Conservation (phyloP, 2,888 invertebrate species). For the Mamestra brassicae region DNA sequence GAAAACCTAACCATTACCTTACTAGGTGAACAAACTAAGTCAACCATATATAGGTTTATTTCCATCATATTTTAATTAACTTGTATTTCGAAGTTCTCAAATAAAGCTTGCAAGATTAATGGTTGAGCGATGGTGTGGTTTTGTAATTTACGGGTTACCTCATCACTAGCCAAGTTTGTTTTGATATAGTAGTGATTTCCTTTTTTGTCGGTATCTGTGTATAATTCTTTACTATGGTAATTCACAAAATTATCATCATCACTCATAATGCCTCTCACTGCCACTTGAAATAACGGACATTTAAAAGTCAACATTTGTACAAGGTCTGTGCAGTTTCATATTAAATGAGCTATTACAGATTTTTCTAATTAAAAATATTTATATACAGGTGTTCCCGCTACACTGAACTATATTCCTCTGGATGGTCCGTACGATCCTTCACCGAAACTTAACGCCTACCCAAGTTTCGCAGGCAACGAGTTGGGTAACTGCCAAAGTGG, state of each 20-base stretch:
- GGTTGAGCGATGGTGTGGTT: neutral
- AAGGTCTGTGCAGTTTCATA: neutral
- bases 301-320: neutral
- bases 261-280: neutral
- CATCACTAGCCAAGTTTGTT: slow-evolving; percentile 18
- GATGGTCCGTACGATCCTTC: slow-evolving; percentile 93
- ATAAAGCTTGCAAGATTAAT: slow-evolving; percentile 36
- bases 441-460: slow-evolving; percentile 95
- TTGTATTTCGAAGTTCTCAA: slow-evolving; percentile 30
- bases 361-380: neutral
- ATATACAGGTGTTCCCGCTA: slow-evolving; percentile 94
- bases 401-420: slow-evolving; percentile 94
- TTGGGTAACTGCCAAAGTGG: slow-evolving; percentile 94
- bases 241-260: neutral
- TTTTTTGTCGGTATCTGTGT: slow-evolving; percentile 14
- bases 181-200: slow-evolving; percentile 12
- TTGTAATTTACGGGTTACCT: slow-evolving; percentile 28
- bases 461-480: slow-evolving; percentile 94
- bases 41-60: slow-evolving; percentile 30
- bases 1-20: slow-evolving; percentile 22
- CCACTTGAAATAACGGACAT: neutral
- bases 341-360: neutral
- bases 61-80: slow-evolving; percentile 47
- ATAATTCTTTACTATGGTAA: slow-evolving; percentile 3
- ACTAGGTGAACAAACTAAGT: slow-evolving; percentile 21